phyloP scores from a whole-genome alignment of 2,113 vertebrate species.

The Lophochroa leadbeateri region DNA sequence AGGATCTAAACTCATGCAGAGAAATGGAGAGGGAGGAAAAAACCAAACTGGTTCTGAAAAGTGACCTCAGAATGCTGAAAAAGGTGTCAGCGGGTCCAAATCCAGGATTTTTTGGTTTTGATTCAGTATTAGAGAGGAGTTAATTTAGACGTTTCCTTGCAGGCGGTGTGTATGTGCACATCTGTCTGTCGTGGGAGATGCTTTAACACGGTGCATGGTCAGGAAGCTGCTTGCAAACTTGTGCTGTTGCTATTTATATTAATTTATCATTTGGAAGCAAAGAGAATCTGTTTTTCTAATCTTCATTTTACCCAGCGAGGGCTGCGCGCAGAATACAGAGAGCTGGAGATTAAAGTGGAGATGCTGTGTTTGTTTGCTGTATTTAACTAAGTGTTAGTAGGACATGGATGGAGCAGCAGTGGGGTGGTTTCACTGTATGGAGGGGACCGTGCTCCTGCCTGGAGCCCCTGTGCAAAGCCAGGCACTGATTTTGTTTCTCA shows the following conservation, averaged over 20 bases:
- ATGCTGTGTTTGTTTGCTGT: background rate
- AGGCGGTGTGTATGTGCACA: background rate
- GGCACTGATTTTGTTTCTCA: background rate
- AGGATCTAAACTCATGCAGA: background rate
- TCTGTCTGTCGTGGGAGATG: background rate
- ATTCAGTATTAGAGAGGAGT: background rate
- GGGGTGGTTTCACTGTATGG: accelerated
- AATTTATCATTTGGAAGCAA: background rate
- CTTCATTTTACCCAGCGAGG: background rate
- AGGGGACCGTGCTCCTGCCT: background rate
- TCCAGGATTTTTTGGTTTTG: background rate
- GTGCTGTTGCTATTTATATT: background rate
- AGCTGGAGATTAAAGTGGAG: background rate
- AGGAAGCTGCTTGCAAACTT: background rate
- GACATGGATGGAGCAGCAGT: background rate
- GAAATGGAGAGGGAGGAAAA: background rate
- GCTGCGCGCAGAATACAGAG: background rate
- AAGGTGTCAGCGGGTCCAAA: background rate
- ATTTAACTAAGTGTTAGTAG: background rate
- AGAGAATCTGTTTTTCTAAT: background rate
- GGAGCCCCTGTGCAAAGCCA: accelerated
- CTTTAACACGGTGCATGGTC: background rate
- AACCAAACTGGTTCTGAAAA: background rate
- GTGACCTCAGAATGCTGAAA: background rate
- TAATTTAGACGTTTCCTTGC: background rate